Evolutionary conservation across 2,797 vertebrate species (phyloP).

Genomic region (Chrysocyon brachyurus): DNA sequence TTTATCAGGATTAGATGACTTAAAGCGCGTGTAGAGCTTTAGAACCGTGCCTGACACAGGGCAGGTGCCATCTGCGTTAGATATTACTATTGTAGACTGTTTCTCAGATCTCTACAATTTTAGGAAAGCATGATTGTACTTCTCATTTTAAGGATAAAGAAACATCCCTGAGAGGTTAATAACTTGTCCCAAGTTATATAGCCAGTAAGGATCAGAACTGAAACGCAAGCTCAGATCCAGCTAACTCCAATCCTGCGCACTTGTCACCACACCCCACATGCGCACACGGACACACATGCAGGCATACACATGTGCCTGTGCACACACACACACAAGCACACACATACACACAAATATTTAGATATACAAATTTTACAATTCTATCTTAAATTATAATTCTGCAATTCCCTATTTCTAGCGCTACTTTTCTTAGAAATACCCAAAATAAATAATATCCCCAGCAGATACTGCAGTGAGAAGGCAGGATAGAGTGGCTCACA

Average conservation of each 20-base stretch:
- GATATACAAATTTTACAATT: not conserved
- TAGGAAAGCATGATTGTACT: not conserved
- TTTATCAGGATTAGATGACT: not conserved
- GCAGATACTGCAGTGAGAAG: not conserved
- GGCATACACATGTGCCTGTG: too few species aligned
- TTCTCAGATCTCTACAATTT: not conserved
- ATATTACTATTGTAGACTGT: not conserved
- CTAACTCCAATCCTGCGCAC: not conserved
- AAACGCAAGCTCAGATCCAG: not conserved
- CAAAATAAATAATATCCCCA: not conserved
- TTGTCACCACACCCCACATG: not conserved
- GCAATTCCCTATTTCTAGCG: not conserved
- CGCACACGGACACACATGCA: too few species aligned
- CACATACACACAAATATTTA: not conserved
- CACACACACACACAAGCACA: fast-evolving
- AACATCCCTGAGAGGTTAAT: not conserved
- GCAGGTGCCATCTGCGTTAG: not conserved
- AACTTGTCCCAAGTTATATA: not conserved
- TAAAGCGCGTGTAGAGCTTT: not conserved
- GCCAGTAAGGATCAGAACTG: not conserved
- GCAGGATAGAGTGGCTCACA: too few species aligned
- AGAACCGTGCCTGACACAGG: too few species aligned
- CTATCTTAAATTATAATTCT: not conserved
- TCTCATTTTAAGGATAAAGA: not conserved
- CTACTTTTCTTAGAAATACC: constrained; percentile 9